A percentile compares a stretch with the other conserved stretches of the same genome.
Conservation (phyloP, 2,113 vertebrate species). For the Lepisosteus oculatus region DNA sequence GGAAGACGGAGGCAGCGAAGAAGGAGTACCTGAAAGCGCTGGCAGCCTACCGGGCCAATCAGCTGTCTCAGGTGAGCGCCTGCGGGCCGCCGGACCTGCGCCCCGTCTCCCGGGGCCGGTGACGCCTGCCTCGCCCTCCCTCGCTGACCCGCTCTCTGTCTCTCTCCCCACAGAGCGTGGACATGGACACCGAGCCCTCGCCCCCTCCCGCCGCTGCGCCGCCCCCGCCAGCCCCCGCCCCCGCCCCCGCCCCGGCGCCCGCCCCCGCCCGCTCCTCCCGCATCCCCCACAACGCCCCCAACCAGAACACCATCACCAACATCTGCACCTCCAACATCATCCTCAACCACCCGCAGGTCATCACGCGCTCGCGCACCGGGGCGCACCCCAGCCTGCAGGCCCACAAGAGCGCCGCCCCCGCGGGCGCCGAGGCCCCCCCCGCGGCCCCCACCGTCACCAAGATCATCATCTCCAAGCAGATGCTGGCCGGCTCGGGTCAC, state of each 20-base stretch:
- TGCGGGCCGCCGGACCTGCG: no score
- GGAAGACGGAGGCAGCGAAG: slow-evolving; percentile 84
- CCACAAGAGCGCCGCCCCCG: slow-evolving; percentile 50
- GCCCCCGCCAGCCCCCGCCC: slow-evolving; percentile 6
- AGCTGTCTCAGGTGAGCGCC: slow-evolving; percentile 69
- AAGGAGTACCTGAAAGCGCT: slow-evolving; percentile 84
- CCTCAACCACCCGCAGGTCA: slow-evolving; percentile 66
- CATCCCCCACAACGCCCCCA: slow-evolving; percentile 56
- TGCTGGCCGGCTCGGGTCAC: slow-evolving; percentile 37
- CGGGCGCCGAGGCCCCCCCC: slow-evolving; percentile 29
- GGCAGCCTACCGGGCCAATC: slow-evolving; percentile 74
- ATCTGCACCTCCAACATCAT: slow-evolving; percentile 77
- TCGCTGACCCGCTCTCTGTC: background rate
- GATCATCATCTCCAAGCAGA: slow-evolving; percentile 80
- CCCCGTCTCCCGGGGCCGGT: background rate
- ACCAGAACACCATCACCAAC: slow-evolving; percentile 75
- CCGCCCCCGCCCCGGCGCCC: background rate
- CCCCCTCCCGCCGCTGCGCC: slow-evolving; percentile 37
- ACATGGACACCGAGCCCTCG: slow-evolving; percentile 59
- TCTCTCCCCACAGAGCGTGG: slow-evolving; percentile 51
- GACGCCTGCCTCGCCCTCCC: background rate
- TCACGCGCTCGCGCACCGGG: slow-evolving; percentile 63
- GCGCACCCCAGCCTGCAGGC: slow-evolving; percentile 27
- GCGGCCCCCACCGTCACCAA: slow-evolving; percentile 70
- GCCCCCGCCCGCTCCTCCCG: slow-evolving; percentile 31